Base-by-base conservation (phyloP, 2,113 vertebrate species). In the Semicossyphus pulcher region DNA sequence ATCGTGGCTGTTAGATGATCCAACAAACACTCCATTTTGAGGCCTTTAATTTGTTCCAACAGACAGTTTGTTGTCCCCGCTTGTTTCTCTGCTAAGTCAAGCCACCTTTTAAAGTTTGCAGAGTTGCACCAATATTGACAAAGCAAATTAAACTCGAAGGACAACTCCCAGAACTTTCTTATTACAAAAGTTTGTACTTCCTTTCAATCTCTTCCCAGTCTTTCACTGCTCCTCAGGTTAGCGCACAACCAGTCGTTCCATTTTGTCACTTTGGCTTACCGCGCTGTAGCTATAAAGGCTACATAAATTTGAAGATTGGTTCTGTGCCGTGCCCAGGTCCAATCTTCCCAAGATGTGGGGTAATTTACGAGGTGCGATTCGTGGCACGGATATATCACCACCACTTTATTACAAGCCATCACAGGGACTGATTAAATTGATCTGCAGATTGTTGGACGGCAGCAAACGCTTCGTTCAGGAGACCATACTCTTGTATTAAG, bases 231-330 rank as follows among this genome's bases (percentile, higher is more conserved):
- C 64, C n/a, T 73, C 54, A 9, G 32, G 23, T 36, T 20, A 18
- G 7, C 0, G 52, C 80, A 86, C 18, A 88, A 92, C 92, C 72
- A 85, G 71, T 88, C 68, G n/a, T 83, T 84, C 85, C 25, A 69
- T 84, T 89, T 92, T 79, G 81, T 85, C 85, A 69, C 54, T 69
- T 62, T 73, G 74, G 32, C 86, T 90, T 62, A 57, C 34, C 59
- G 64, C 48, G 73, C 76, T 11, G 56, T 31, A 73, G 82, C 81
- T 85, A 49, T 86, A 79, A 92, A 83, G 16, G 70, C 34, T 32
- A 78, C 83, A 83, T 94, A 91, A 93, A 93, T 93, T 92, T 88
- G 8, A n/a, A 88, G 63, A 25, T 20, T 28, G 47, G 49, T 74
- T 28, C 53, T n/a, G 68, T 32, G 63, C 61, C 41, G 10, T 71